Evolutionary conservation across 2,113 vertebrate species (phyloP).

Genomic region (Panthera tigris): DNA sequence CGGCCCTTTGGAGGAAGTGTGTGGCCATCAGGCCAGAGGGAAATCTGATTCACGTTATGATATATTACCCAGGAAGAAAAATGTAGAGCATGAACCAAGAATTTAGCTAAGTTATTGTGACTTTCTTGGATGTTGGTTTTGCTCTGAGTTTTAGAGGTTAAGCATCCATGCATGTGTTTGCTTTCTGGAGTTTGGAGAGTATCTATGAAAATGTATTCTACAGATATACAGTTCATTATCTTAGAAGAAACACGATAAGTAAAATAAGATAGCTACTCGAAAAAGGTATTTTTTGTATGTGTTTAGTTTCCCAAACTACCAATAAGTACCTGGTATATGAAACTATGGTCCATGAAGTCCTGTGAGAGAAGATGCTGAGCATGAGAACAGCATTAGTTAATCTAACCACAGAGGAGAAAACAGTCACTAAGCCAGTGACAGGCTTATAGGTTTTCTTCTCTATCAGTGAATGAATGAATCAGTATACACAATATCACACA

Average conservation of each 20-base stretch:
- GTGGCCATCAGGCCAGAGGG: neutral
- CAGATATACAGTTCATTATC: neutral
- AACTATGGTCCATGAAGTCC: neutral
- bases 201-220: neutral
- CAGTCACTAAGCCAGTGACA: neutral
- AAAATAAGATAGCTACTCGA: neutral
- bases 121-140: neutral
- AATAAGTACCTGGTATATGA: neutral
- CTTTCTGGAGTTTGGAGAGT: neutral
- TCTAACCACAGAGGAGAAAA: neutral
- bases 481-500: neutral
- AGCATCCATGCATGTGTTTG: neutral
- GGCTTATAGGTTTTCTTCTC: neutral
- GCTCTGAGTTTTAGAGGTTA: neutral
- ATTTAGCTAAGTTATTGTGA: neutral
- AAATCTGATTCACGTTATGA: neutral
- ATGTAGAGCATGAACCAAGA: neutral
- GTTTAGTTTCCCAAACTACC: neutral
- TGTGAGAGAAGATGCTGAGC: neutral
- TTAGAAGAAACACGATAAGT: neutral
- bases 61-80: neutral
- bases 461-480: neutral
- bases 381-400: neutral
- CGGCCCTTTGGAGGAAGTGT: neutral
- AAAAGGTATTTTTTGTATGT: neutral